Evolutionary conservation across 92 coral and sea anemone genomes (phyloP), one percentile per base, ranked within the genome.

Genomic region (Porites cylindrica): DNA sequence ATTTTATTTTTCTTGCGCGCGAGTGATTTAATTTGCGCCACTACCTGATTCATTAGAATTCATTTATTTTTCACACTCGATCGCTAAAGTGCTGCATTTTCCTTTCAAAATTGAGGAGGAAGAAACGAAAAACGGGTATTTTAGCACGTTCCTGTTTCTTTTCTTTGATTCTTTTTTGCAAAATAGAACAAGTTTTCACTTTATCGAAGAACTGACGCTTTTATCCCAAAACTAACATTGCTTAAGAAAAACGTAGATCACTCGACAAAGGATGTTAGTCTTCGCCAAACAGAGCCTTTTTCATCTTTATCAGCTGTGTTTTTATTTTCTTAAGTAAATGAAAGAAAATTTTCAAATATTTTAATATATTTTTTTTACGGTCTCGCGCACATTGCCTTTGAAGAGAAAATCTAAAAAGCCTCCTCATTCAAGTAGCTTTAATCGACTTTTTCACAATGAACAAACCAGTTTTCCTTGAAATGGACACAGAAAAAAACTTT

Each of bases 221-320:
- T 23, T 51, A 1, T 61, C 38, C n/a, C 8, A 50, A n/a, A 11
- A 24, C 20, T 43, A 62, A 26, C 29, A 74, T n/a, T 20, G 26
- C 4, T 47, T 21, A 23, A 5, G 7, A 18, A 72, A 47, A 72
- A 78, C 47, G 14, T 83, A 58, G 77, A 70, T 26, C 19, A 66
- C 14, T 70, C 59, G 18, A 70, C 78, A 68, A 53, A 52, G n/a
- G 26, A 24, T 69, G 16, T 26, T 81, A 14, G 10, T 56, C 75
- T 52, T 69, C 65, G 70, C 32, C 23, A 65, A 79, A 65, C 73
- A 79, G 61, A 11, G 11, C 47, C 23, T 65, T 50, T 12, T 82
- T 61, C n/a, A 43, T 52, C 8, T n/a, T 18, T 62, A 47, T 74
- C 78, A 83, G 78, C 74, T 83, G 87, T 62, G 51, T 73, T 59